These are phyloP conservation scores for Ophioninae sp. DNA, from an alignment of 2,888 invertebrate genomes.

Conservation along the genomic window DNA sequence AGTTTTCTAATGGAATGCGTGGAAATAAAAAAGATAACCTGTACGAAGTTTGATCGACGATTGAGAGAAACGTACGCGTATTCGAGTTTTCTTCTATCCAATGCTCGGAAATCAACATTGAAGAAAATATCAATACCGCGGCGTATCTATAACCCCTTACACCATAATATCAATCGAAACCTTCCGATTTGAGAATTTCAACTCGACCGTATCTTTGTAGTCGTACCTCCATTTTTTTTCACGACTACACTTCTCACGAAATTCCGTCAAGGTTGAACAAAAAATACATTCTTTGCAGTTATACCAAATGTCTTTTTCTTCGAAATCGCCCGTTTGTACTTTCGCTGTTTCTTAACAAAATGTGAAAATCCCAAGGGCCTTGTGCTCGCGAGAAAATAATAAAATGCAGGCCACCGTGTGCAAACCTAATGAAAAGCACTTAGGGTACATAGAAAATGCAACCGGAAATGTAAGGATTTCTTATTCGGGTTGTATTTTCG, in stretches of 20 bases:
- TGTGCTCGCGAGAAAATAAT: neutral
- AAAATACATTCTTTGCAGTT: slow-evolving; percentile 8
- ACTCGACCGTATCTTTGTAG: neutral
- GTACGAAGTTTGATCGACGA: neutral
- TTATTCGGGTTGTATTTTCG: slow-evolving; percentile 16
- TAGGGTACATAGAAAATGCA: neutral
- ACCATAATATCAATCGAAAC: neutral
- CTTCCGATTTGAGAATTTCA: neutral
- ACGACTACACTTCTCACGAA: neutral
- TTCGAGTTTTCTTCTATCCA: neutral
- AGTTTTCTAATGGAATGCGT: neutral
- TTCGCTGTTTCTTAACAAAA: slow-evolving; percentile 18
- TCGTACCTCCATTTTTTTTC: slow-evolving; percentile 10
- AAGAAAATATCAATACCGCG: neutral
- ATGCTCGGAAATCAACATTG: neutral
- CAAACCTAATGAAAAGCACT: neutral
- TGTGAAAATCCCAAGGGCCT: slow-evolving; percentile 1
- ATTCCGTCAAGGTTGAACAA: neutral
- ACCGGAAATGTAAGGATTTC: slow-evolving; percentile 35
- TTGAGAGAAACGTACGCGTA: neutral
- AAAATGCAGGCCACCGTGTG: neutral
- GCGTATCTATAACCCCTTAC: neutral
- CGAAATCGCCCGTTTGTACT: slow-evolving; percentile 26
- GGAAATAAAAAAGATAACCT: neutral
- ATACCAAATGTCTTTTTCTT: neutral